Percentiles rank a stretch among this genome's conserved stretches.
phyloP scores from a whole-genome alignment of 2,113 vertebrate genomes.

The Cynoglossus semilaevis region DNA sequence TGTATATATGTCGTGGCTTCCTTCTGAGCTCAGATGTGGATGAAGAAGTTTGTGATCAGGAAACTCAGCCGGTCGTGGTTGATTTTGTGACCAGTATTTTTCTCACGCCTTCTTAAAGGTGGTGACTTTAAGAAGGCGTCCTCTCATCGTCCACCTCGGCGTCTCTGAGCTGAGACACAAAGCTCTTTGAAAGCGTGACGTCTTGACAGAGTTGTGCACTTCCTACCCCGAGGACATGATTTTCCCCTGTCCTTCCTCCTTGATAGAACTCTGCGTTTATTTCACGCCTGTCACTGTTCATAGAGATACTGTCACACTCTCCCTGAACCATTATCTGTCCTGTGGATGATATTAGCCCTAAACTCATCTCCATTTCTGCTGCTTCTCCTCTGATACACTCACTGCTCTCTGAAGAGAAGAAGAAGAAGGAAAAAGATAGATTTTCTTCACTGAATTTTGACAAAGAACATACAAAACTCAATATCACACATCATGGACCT shows the following conservation, averaged over 20 bases:
- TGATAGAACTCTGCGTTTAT: constrained; percentile 33
- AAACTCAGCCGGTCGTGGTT: too few species aligned
- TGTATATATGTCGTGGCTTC: too few species aligned
- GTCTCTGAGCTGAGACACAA: constrained; percentile 31
- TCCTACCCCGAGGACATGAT: constrained; percentile 32
- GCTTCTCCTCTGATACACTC: constrained; percentile 21
- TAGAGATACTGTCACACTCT: constrained; percentile 35
- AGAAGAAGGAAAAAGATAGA: constrained; percentile 21
- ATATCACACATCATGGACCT: too few species aligned
- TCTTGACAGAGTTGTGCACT: constrained; percentile 42
- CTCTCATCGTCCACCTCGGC: constrained; percentile 7
- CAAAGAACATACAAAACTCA: too few species aligned
- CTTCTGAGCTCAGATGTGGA: too few species aligned
- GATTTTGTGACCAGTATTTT: too few species aligned
- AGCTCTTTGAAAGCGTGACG: constrained; percentile 26
- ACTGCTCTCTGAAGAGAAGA: constrained; percentile 21
- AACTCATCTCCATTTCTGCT: constrained; percentile 19
- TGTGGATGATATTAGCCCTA: constrained; percentile 21
- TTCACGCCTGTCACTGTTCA: constrained; percentile 39
- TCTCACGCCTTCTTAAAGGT: too few species aligned
- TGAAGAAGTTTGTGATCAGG: too few species aligned
- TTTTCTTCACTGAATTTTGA: constrained; percentile 17
- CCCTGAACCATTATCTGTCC: constrained; percentile 39
- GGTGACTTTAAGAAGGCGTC: too few species aligned
- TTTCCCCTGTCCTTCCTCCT: not conserved